Percentiles rank a stretch among this genome's conserved stretches.
phyloP scores from a whole-genome alignment of 2,113 vertebrate genomes.

The Brachyistius frenatus region DNA sequence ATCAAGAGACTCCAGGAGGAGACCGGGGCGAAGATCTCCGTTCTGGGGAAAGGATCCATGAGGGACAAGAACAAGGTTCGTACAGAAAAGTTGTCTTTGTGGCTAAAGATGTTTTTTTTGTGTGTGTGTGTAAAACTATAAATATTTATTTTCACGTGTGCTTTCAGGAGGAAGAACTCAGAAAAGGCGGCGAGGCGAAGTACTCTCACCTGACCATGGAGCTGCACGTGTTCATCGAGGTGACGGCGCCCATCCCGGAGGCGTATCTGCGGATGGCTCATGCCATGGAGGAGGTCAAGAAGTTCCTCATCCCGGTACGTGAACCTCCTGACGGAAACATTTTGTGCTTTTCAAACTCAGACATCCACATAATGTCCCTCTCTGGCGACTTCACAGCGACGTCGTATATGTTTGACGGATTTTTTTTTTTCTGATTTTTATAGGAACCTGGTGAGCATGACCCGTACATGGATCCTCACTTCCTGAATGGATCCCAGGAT shows the following conservation, averaged over 20 bases:
- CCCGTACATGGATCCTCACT: slow-evolving; percentile 93
- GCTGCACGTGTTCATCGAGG: slow-evolving; percentile 96
- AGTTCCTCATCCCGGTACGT: slow-evolving; percentile 95
- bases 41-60: slow-evolving; percentile 97
- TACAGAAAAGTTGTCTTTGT: not conserved
- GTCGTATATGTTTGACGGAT: not conserved
- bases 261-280: slow-evolving; percentile 97
- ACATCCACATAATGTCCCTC: not conserved
- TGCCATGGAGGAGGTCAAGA: slow-evolving; percentile 99
- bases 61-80: slow-evolving; percentile 95
- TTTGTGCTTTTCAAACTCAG: not conserved
- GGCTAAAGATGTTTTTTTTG: not conserved
- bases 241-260: slow-evolving; percentile 95
- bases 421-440: not conserved
- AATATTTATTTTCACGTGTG: not conserved
- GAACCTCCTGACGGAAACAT: not conserved
- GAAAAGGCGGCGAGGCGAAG: slow-evolving; percentile 95
- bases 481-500: slow-evolving; percentile 93
- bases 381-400: not conserved
- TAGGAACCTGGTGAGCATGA: slow-evolving; percentile 94
- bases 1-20: slow-evolving; percentile 98
- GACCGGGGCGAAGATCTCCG: slow-evolving; percentile 96
- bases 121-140: not conserved
- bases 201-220: slow-evolving; percentile 96
- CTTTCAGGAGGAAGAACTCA: slow-evolving; percentile 92